These are phyloP conservation scores for Oenanthe oenanthe DNA, from an alignment of 2,113 vertebrate species.

Conservation along the genomic window DNA sequence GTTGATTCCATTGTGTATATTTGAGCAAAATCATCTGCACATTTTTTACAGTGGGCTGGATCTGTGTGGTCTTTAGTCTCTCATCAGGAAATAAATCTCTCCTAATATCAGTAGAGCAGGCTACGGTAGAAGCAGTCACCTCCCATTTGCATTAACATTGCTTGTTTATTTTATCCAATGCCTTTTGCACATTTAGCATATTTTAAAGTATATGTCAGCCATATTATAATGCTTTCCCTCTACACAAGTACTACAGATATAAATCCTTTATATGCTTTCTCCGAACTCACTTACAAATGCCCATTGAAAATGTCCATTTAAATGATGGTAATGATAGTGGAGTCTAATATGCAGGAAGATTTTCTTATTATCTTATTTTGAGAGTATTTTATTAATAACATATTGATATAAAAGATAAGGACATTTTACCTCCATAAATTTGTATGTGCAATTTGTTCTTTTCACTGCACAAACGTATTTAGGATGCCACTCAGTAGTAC, in stretches of 20 bases:
- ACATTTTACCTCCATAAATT: conserved; percentile 76
- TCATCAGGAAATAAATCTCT: conserved; percentile 66
- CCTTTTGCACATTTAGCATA: conserved; percentile 64
- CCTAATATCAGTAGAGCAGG: conserved; percentile 48
- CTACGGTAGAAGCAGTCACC: conserved; percentile 52
- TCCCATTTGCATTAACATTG: conserved; percentile 60
- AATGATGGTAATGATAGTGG: conserved; percentile 75
- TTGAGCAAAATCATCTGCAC: conserved; percentile 59
- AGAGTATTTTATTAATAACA: conserved; percentile 79
- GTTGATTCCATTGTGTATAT: conserved; percentile 51
- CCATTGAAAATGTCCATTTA: conserved; percentile 74
- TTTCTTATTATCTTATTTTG: conserved; percentile 77
- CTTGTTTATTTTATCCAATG: conserved; percentile 75
- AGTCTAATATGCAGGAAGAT: conserved; percentile 74
- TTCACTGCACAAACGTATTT: conserved; percentile 75
- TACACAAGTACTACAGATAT: conserved; percentile 47
- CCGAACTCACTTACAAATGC: conserved; percentile 66
- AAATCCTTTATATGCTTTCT: conserved; percentile 69
- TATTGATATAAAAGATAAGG: conserved; percentile 79
- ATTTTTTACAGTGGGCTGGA: conserved; percentile 56
- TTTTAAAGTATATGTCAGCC: conserved; percentile 57
- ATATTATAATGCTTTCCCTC: conserved; percentile 57
- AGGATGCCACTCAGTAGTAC: conserved; percentile 75
- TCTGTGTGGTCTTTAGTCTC: conserved; percentile 58
- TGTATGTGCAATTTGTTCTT: conserved; percentile 77